Base-by-base conservation (phyloP, 2,113 vertebrate species). In the Zingel zingel region DNA sequence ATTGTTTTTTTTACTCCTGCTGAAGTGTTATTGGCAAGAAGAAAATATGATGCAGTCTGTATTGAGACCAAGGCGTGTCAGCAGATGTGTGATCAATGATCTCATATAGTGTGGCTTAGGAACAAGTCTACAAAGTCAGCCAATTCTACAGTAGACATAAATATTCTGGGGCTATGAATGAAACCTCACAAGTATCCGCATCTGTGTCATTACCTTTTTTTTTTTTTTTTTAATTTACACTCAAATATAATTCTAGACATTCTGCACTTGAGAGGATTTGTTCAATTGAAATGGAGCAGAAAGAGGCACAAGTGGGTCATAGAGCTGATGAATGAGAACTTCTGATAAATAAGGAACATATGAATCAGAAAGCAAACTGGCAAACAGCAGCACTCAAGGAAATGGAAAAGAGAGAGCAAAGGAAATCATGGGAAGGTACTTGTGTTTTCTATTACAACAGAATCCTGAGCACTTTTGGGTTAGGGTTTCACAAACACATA, bases 291-390 rank as follows among this genome's bases (percentile, higher is more conserved):
- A 84, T 43, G 36, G 36, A 57, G n/a, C 65, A 16, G 33, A 45
- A 53, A 66, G 54, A 63, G 83, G 14, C 64, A 43, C 61, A 70
- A 43, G 64, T 56, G 74, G 64, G 77, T 79, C 54, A 81, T 11
- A 36, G 70, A 81, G 36, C n/a, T 65, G 54, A 77, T 58, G 48
- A 63, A 65, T 39, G 71, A 66, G 36, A 70, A 36, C 36, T 63
- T 19, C 6, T 2, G 65, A 33, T 19, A 70, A 65, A 53, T 30
- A 74, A 45, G 39, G 50, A 71, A 51, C 43, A 78, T 36, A 85
- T 48, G 58, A 84, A 81, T 83, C 57, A 45, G 33, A 61, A 48
- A 63, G 16, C 30, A 77, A 71, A 50, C 12, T 39, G 23, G 33
- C 43, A 74, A 62, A 48, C 63, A 18, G 45, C 6, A 50, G 61